Evolutionary conservation across 2,797 vertebrate species (phyloP), one percentile per base, ranked within the genome.

Genomic region (Tachyglossus aculeatus): DNA sequence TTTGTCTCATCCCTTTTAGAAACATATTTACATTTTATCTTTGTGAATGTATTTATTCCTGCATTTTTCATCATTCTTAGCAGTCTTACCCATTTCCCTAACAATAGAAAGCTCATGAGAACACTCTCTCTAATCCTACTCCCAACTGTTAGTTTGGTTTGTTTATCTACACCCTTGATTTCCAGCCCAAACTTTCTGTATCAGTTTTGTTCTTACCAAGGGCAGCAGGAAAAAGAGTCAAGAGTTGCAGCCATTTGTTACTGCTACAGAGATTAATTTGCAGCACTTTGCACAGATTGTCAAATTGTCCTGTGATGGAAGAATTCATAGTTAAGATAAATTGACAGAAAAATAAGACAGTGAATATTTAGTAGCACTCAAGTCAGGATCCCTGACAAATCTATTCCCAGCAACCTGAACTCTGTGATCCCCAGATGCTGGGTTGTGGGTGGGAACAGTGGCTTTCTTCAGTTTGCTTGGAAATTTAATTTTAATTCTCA

Each of bases 91-190:
- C 44, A 10, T 70, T 86, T 56, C 74, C 67, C 59, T 60, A 82
- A 66, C 56, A 66, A 65, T 62, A 44, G 31, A 65, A 74, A 56
- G 63, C 77, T 83, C 72, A 44, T 45, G 57, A 70, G 25, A 86
- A 68, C 25, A 32, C 84, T 90, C 90, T 85, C 63, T 81, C 69
- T 70, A 77, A 80, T 86, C 74, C 55, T 55, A 65, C 52, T 86
- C 84, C 76, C 80, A 89, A 86, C 86, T 84, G 81, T 77, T 80
- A 74, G 62, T 63, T 69, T 40, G 33, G 75, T 88, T 89, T 91
- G 80, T 90, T 91, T 90, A 86, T 83, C 83, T 78, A 19, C 74
- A 87, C 86, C 82, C 83, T 89, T 92, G 91, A 88, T 84, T 84
- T 85, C 60, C 69, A 90, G 88, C 88, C 91, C 90, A 90, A 50